Evolutionary conservation across 2,888 invertebrate species (phyloP).

Genomic region (Fissipunctia ypsillon): DNA sequence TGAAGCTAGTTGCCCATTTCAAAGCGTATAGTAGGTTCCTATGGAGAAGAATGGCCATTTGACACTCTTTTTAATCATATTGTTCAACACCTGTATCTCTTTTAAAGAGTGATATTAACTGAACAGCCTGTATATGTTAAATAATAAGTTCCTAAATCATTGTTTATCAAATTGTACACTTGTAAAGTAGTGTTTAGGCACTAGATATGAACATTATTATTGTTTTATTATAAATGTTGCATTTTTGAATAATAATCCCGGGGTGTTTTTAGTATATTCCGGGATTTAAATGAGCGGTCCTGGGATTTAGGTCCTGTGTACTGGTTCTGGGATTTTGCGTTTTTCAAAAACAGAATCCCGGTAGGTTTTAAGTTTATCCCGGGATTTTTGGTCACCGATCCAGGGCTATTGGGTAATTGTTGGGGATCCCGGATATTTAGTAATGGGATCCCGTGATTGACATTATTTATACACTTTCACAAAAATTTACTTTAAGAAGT

Average conservation of each 20-base stretch:
- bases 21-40: background rate
- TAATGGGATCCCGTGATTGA: background rate
- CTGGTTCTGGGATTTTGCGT: background rate
- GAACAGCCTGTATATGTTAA: background rate
- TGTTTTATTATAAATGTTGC: slow-evolving; percentile 16
- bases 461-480: background rate
- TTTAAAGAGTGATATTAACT: background rate
- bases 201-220: background rate
- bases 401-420: background rate
- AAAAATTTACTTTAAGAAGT: background rate
- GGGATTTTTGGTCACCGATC: background rate
- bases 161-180: background rate
- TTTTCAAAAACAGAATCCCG: background rate
- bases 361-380: no score
- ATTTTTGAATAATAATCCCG: slow-evolving; percentile 16
- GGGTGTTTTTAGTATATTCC: no score
- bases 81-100: background rate
- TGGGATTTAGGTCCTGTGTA: background rate
- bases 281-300: background rate
- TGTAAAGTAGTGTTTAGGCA: background rate
- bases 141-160: background rate
- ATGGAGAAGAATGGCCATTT: background rate
- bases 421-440: background rate
- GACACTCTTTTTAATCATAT: no score
- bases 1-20: background rate